phyloP scores from a whole-genome alignment of 1,140 invertebrate genomes.

The Pissodes strobi region DNA sequence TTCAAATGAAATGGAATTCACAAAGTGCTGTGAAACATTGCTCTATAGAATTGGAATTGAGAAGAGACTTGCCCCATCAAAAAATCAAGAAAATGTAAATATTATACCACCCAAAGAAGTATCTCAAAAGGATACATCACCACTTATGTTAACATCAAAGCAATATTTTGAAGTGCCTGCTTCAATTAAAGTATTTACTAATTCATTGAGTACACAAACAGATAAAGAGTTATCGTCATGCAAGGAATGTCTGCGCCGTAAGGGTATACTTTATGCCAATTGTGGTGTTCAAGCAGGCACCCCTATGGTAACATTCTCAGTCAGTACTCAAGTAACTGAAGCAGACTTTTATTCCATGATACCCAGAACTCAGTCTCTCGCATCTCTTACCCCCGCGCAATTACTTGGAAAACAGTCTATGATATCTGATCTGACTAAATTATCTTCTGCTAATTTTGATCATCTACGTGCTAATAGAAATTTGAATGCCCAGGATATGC shows the following conservation, averaged over 20 bases:
- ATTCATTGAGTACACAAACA: conserved; percentile 21
- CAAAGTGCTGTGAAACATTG: conserved; percentile 22
- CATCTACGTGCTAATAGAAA: too few relatives aligned
- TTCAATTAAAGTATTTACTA: neutral
- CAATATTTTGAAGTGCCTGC: neutral
- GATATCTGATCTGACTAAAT: neutral
- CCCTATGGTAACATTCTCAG: conserved; percentile 23
- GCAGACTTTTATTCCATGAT: conserved; percentile 37
- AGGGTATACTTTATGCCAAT: conserved; percentile 15
- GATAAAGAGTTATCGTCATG: conserved; percentile 32
- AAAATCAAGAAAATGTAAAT: neutral
- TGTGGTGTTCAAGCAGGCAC: conserved; percentile 29
- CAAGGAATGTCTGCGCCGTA: conserved; percentile 33
- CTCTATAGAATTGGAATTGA: conserved; percentile 24
- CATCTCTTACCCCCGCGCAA: conserved; percentile 48
- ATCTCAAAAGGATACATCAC: conserved; percentile 1
- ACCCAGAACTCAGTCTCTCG: conserved; percentile 46
- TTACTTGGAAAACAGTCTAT: conserved; percentile 37
- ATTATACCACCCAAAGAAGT: neutral
- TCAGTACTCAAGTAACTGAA: conserved; percentile 40
- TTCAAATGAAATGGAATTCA: conserved; percentile 9
- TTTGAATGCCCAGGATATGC: neutral
- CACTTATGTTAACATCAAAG: neutral
- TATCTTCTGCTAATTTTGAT: neutral
- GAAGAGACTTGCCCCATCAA: neutral